Evolutionary conservation across 2,888 invertebrate genomes (phyloP), one percentile per base, ranked within the genome.

Genomic region (Hirudinaria manillensis): DNA sequence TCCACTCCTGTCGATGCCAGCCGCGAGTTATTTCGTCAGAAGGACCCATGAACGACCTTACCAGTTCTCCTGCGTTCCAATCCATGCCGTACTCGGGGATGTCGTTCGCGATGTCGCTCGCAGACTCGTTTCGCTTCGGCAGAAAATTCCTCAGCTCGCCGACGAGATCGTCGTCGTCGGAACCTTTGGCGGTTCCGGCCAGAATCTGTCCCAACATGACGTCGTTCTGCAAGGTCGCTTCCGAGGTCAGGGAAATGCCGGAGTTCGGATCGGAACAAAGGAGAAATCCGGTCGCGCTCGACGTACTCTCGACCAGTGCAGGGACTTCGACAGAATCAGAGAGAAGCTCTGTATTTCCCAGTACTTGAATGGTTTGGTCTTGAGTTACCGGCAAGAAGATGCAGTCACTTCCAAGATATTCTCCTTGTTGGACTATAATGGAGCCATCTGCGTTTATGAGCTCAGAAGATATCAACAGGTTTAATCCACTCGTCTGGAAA

Each of bases 101-200:
- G 32, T 72, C 61, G 32, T 72, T 34, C 0, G 53, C 32, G 32
- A 72, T 36, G 27, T 72, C 72, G n/a, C 32, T 32, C 36, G 24
- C 56, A 21, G 36, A 36, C 32, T 7, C 72, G 1, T 36, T 53
- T 21, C 61, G 21, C 27, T 27, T 53, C 19, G 55, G 36, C 27
- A 72, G 3, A 19, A 72, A 13, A 36, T 21, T 36, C 2, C 61
- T 53, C 3, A 55, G 36, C 29, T 55, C 34, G 0, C 36, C 72
- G 1, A 72, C 32, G 1, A 72, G 56, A 32, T 72, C 72, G 56
- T 72, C 72, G 29, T 61, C 72, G n/a, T 72, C 72, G 2, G 61
- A 55, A 55, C 55, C 56, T 55, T 16, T 32, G 53, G 36, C 24
- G 21, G 56, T 21, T 6, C 55, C 55, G 0, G 61, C 24, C 19